Percentiles rank a stretch among this genome's conserved stretches.
These are phyloP conservation scores for Cyphomyrus plagiostoma DNA, from an alignment of 2,113 vertebrate species.

Conservation along the genomic window DNA sequence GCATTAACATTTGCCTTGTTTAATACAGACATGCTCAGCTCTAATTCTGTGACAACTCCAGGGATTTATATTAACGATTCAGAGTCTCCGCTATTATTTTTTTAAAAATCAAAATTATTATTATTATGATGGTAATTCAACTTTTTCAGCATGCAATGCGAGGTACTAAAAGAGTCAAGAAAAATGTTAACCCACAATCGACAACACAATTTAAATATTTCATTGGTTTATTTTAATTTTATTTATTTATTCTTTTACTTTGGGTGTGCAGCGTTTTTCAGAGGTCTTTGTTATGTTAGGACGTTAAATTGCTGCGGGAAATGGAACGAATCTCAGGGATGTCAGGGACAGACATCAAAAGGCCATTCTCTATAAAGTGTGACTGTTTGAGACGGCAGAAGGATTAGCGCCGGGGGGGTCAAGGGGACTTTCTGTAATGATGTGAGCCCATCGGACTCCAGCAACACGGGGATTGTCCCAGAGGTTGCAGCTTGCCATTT, in stretches of 20 bases:
- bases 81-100: neutral
- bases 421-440: neutral
- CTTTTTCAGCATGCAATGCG: neutral
- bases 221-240: neutral
- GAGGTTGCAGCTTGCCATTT: neutral
- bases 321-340: constrained; percentile 7
- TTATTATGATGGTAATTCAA: neutral
- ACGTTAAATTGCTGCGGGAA: neutral
- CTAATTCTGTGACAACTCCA: neutral
- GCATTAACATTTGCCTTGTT: neutral
- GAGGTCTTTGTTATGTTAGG: neutral
- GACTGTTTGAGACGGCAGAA: constrained; percentile 27
- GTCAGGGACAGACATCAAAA: constrained; percentile 28
- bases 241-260: neutral
- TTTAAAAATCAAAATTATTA: neutral
- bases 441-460: neutral
- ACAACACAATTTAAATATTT: neutral
- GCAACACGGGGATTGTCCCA: neutral
- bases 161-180: neutral
- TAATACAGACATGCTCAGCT: neutral
- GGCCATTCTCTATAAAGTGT: constrained; percentile 16
- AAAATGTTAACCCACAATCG: neutral
- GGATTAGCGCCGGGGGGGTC: constrained; percentile 24
- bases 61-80: neutral
- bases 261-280: neutral